Evolutionary conservation across 2,797 vertebrate species (phyloP), one percentile per base, ranked within the genome.

Genomic region (Sebastes goodei): DNA sequence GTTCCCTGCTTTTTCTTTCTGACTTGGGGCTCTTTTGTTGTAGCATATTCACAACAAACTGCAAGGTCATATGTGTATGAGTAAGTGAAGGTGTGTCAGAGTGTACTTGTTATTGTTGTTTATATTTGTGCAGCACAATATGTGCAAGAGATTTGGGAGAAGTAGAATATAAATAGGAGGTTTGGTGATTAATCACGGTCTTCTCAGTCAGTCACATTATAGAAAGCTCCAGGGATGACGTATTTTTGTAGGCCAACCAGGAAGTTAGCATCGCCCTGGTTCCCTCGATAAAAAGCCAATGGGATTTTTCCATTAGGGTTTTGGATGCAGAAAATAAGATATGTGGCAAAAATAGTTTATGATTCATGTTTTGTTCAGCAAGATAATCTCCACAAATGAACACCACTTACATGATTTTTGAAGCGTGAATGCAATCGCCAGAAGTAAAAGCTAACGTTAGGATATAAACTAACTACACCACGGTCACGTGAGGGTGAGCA

Each of bases 101-200:
- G 32, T 62, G 17, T 23, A 29, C 17, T 35, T 64, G 11, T 61
- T 66, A 1, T 71, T 52, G 33, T 35, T 49, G 20, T 55, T 63
- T 42, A 30, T 33, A 30, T 71, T 69, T 21, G 21, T 10, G 17
- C 21, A 29, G 53, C 27, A 17, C 9, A 52, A 32, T 32, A 17
- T 76, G 72, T 29, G 23, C 23, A 35, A 53, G 27, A 30, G 15
- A 21, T 69, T 63, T 70, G 5, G 1, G 2, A 72, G 27, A 67
- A 21, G 35, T 8, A 15, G 71, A 78, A 59, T 57, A 56, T 57
- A 65, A 78, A 69, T 17, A 52, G 53, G 35, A 49, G 55, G 10
- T 66, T 32, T 59, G 71, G 20, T 49, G 46, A 49, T 49, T 49
- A 73, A 81, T 84, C 68, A 68, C 14, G 30, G 57, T 67, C 66